A percentile compares a stretch with the other conserved stretches of the same genome.
Conservation (phyloP, 2,113 vertebrate species). For the Dascyllus trimaculatus region DNA sequence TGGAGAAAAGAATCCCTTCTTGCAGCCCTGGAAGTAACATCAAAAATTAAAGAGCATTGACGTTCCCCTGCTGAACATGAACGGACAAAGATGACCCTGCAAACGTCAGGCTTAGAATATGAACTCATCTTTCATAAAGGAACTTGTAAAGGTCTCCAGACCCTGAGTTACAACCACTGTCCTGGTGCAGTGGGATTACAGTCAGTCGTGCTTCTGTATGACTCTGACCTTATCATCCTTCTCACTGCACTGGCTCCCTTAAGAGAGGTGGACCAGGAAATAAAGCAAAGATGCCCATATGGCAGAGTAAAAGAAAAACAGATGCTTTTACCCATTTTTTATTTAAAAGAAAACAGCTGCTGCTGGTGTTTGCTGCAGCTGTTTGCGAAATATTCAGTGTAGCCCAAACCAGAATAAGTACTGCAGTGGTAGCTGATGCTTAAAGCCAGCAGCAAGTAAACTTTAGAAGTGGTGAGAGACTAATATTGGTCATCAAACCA, state of each 20-base stretch:
- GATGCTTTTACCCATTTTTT: not conserved
- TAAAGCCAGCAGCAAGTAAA: not conserved
- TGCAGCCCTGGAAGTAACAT: too few relatives aligned
- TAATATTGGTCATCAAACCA: constrained; percentile 3
- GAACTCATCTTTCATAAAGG: too few relatives aligned
- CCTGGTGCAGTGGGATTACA: too few relatives aligned
- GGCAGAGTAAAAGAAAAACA: not conserved
- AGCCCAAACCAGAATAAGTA: not conserved
- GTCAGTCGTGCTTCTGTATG: too few relatives aligned
- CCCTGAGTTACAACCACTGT: too few relatives aligned
- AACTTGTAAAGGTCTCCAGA: too few relatives aligned
- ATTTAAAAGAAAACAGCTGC: constrained; percentile 12
- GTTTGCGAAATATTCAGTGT: not conserved
- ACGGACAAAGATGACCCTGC: too few relatives aligned
- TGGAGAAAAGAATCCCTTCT: too few relatives aligned
- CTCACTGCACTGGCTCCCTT: not conserved
- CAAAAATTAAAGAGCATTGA: too few relatives aligned
- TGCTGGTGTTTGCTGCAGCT: constrained; percentile 11
- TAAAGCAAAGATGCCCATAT: not conserved
- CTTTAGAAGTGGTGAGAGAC: not conserved
- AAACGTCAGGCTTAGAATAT: too few relatives aligned
- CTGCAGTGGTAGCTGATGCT: constrained; percentile 16
- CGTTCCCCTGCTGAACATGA: too few relatives aligned
- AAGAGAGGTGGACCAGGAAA: constrained; percentile 13
- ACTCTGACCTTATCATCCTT: too few relatives aligned